Base-by-base conservation (phyloP, 2,888 invertebrate genomes). In the Diplolepis rosae region DNA sequence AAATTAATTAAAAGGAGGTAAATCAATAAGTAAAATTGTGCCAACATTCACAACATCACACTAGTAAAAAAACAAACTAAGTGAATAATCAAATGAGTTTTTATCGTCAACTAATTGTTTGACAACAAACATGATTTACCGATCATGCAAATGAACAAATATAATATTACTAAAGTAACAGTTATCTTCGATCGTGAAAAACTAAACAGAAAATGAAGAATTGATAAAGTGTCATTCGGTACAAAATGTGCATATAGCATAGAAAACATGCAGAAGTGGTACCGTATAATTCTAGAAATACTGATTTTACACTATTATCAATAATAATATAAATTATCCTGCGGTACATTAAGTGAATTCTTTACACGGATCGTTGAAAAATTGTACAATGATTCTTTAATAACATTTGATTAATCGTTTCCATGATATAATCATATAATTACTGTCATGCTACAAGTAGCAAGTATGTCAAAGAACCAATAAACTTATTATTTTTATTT, bases 361-460 rank as follows among this genome's bases (percentile, higher is more conserved):
- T 48, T 48, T 11, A 48, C 22, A 48, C 48, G 9, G 4, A 2
- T 18, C 1, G 4, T 3, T 48, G 11, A 11, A 48, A 32, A 32
- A 22, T 7, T 22, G 24, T 24, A 42, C 39, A 61, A 42, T 27
- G 39, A 39, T 61, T 6, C 1, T 24, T 39, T 22, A 6, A 61
- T 35, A 24, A 27, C 2, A 24, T 61, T 61, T 61, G 6, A 32
- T 61, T 24, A 22, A 61, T 24, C n/a, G 1, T 61, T 61, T 9
- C 39, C 39, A 61, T 42, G 61, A 35, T 27, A 42, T n/a, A 61
- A n/a, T 61, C 61, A n/a, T 39, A 61, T 42, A 39, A 27, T 61
- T 9, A 61, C 39, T 61, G 13, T 39, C n/a, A 2, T 61, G 24
- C 24, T 61, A 24, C 15, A 1, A 39, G n/a, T 61, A 9, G 61